Base-by-base conservation (phyloP, 2,888 invertebrate genomes). In the Stenurella melanura region DNA sequence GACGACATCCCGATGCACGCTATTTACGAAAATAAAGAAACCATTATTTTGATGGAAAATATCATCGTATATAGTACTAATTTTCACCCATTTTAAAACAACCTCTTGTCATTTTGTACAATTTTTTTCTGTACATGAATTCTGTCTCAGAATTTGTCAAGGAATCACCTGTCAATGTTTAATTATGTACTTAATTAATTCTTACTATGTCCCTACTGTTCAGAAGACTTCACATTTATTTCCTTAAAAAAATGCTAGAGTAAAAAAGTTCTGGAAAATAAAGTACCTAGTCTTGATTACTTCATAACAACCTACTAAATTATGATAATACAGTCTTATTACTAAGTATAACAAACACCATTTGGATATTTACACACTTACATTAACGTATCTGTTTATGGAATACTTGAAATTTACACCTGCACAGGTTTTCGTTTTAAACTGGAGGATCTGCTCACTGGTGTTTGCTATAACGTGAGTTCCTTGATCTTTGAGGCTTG, bases 351-450 rank as follows among this genome's bases (percentile, higher is more conserved):
- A 67, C 58, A 60, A 67, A 50, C 54, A 42, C n/a, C 21, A 74
- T 66, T 50, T 50, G 66, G 42, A 26, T 56, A 67, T 67, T 17
- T 67, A 67, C 67, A 67, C 50, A 56, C 26, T n/a, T 67, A 30
- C 56, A 10, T 54, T 30, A 26, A 54, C 15, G 26, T 56, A 21
- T 67, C 56, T 26, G 12, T 64, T 30, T 17, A 50, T 50, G 42
- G 50, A 50, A 66, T 66, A 12, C 12, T 50, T n/a, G 54, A 17
- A 38, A 38, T 56, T 21, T 87, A 89, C 76, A 89, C 89, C 85
- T 89, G 87, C 78, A 89, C 87, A 18, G 89, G 89, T 82, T 87
- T 87, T 73, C 87, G 85, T 81, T 89, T 89, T 58, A 89, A 82
- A 84, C 89, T 90, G 74, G 89, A 87, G 69, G 88, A 85, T 80